Conservation (phyloP, 2,888 invertebrate species). For the Linnaemya tessellans region DNA sequence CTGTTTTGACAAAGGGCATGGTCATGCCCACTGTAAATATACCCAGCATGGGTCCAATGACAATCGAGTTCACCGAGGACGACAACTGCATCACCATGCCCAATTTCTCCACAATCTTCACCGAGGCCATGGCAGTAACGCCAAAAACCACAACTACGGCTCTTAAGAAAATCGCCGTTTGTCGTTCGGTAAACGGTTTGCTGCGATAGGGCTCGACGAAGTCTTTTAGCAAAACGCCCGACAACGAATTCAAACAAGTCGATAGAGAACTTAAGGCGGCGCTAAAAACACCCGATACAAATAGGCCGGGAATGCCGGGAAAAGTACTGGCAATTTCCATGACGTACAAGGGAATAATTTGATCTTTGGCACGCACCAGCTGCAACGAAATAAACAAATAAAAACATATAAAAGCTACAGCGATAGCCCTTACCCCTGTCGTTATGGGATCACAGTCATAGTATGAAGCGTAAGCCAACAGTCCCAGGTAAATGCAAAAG, state of each 20-base stretch:
- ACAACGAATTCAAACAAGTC: constrained; percentile 90
- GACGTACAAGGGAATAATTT: constrained; percentile 91
- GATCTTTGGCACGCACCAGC: constrained; percentile 90
- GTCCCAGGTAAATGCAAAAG: constrained; percentile 88
- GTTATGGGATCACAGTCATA: constrained; percentile 90
- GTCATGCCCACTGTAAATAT: constrained; percentile 88
- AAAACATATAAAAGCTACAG: too few relatives aligned
- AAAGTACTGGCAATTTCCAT: constrained; percentile 90
- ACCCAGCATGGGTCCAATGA: constrained; percentile 87
- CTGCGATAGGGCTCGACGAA: constrained; percentile 88
- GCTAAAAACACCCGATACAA: constrained; percentile 94
- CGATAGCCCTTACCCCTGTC: constrained; percentile 85
- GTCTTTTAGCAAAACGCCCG: constrained; percentile 90
- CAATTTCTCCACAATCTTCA: constrained; percentile 88
- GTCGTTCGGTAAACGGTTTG: constrained; percentile 84
- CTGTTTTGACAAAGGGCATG: constrained; percentile 86
- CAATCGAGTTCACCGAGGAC: constrained; percentile 86
- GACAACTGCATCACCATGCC: constrained; percentile 88
- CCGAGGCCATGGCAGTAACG: constrained; percentile 86
- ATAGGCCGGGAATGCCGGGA: constrained; percentile 93
- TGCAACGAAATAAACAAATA: constrained; percentile 76
- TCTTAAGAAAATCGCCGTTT: constrained; percentile 86
- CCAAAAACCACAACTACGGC: constrained; percentile 88
- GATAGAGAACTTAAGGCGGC: constrained; percentile 93
- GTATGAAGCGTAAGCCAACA: constrained; percentile 89